Evolutionary conservation across 2,888 invertebrate species (phyloP).

Genomic region (Cepaea hortensis): DNA sequence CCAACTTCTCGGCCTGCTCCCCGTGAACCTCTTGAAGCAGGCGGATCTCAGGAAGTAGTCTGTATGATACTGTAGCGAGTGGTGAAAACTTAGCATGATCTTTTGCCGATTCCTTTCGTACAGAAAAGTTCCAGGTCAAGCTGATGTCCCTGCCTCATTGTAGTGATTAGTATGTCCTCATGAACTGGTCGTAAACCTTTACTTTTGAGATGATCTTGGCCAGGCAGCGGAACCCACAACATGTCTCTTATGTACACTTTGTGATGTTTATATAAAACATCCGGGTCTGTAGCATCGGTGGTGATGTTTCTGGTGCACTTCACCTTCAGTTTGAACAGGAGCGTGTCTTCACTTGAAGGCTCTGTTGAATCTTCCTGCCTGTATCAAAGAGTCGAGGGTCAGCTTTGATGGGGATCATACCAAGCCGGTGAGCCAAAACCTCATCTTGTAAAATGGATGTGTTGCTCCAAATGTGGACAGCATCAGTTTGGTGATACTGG

Average conservation of each 20-base stretch:
- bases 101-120: constrained; percentile 93
- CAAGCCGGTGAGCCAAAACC: constrained; percentile 78
- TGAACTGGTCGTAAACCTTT: constrained; percentile 82
- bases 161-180: constrained; percentile 92
- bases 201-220: constrained; percentile 83
- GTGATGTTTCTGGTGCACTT: constrained; percentile 88
- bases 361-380: constrained; percentile 76
- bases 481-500: constrained; percentile 72
- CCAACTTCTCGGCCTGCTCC: constrained; percentile 87
- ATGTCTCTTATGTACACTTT: constrained; percentile 91
- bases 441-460: constrained; percentile 79
- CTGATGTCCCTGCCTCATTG: constrained; percentile 96
- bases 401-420: constrained; percentile 87
- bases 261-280: constrained; percentile 85
- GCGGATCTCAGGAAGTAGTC: constrained; percentile 91
- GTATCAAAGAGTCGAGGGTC: constrained; percentile 93
- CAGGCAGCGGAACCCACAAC: constrained; percentile 93
- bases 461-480: constrained; percentile 78
- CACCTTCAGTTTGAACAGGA: constrained; percentile 77
- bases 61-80: constrained; percentile 94
- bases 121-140: constrained; percentile 91
- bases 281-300: constrained; percentile 87
- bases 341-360: constrained; percentile 71
- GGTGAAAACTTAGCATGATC: constrained; percentile 99
- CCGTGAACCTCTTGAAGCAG: constrained; percentile 86